Percentiles rank a stretch among this genome's conserved stretches.
These are phyloP conservation scores for Takifugu rubripes DNA, from an alignment of 2,797 vertebrate species.

Conservation along the genomic window DNA sequence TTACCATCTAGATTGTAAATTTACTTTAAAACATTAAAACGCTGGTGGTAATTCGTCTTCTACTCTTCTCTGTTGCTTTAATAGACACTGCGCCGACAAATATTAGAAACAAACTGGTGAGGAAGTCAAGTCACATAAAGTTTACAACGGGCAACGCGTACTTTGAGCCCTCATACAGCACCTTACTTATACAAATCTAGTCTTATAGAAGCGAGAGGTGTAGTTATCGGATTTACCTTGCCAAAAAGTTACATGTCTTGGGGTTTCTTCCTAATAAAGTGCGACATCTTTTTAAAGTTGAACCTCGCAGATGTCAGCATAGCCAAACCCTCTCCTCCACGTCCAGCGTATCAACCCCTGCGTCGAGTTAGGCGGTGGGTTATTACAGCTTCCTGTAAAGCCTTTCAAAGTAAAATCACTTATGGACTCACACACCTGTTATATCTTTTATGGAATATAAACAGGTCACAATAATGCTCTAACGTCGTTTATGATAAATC, in stretches of 20 bases:
- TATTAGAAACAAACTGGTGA: background rate
- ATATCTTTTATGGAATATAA: background rate
- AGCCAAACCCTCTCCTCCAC: conserved; percentile 60
- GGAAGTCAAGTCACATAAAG: conserved; percentile 1
- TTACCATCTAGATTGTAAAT: too few relatives aligned
- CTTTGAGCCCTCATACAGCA: conserved; percentile 1
- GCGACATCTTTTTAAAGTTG: conserved; percentile 23
- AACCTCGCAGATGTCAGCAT: conserved; percentile 71
- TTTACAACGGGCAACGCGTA: background rate
- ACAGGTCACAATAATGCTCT: too few relatives aligned
- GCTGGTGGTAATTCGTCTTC: too few relatives aligned
- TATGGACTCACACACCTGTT: background rate
- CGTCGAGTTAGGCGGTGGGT: background rate
- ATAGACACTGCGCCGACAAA: background rate
- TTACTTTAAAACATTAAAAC: too few relatives aligned
- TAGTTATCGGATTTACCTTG: conserved; percentile 41
- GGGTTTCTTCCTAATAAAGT: conserved; percentile 16
- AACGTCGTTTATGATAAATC: too few relatives aligned
- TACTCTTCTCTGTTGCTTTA: background rate
- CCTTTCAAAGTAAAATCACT: conserved; percentile 42
- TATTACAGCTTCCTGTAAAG: background rate
- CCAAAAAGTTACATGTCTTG: conserved; percentile 53
- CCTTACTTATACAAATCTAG: too few relatives aligned
- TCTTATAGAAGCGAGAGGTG: too few relatives aligned
- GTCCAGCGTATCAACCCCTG: conserved; percentile 15